Conservation (phyloP, 2,113 vertebrate genomes). For the Aspidoscelis tigris region DNA sequence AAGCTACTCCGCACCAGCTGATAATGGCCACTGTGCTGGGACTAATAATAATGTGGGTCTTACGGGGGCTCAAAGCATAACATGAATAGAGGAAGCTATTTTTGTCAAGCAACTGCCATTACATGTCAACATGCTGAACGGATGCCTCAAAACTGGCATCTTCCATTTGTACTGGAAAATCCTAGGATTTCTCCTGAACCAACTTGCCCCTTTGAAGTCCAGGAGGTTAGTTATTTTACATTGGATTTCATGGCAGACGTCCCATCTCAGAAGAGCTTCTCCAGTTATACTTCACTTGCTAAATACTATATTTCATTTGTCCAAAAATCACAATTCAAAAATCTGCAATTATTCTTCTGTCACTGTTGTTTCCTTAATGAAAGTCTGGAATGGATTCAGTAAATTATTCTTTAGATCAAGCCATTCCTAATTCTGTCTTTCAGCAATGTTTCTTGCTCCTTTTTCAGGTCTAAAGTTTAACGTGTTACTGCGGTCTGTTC, state of each 20-base stretch:
- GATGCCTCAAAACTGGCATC: neutral
- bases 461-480: constrained; percentile 2
- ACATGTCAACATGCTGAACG: neutral
- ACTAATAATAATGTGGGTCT: neutral
- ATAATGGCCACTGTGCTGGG: constrained; percentile 21
- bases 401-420: neutral
- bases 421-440: neutral
- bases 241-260: neutral
- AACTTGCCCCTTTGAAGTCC: neutral
- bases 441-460: neutral
- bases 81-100: neutral
- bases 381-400: neutral
- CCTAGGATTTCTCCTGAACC: neutral
- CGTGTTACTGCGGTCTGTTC: neutral
- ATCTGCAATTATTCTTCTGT: neutral
- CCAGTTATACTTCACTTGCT: neutral
- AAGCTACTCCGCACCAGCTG: constrained; percentile 13
- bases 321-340: neutral
- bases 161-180: neutral
- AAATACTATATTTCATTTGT: constrained; percentile 13
- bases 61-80: neutral
- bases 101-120: neutral
- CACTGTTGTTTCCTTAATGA: constrained; percentile 2
- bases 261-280: neutral
- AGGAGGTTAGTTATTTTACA: neutral